These are phyloP conservation scores for Caenorhabditis doughertyi DNA, from an alignment of 2,888 invertebrate species.

Conservation along the genomic window DNA sequence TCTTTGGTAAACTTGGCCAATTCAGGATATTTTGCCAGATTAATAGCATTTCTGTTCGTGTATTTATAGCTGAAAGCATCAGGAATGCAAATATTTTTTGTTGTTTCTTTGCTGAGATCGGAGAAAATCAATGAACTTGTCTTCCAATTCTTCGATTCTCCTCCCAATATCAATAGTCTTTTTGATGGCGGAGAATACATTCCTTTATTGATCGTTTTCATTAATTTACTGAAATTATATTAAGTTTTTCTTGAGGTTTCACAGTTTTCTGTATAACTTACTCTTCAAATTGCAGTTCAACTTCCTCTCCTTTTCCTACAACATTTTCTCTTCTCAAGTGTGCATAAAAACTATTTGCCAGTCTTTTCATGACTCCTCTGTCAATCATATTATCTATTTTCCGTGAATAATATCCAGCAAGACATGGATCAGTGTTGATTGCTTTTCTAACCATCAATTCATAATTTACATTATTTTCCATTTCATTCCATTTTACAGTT, in stretches of 20 bases:
- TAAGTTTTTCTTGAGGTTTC: too few relatives aligned
- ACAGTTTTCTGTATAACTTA: neutral
- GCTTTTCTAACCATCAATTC: neutral
- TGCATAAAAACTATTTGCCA: neutral
- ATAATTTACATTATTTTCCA: neutral
- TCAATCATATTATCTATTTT: neutral
- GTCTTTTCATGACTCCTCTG: neutral
- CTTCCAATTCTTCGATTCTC: neutral
- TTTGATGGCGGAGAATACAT: conserved; percentile 2
- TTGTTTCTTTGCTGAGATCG: neutral
- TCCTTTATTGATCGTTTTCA: neutral
- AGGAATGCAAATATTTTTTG: neutral
- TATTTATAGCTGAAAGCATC: neutral
- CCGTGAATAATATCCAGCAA: conserved; percentile 1
- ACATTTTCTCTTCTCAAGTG: neutral
- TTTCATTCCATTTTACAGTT: neutral
- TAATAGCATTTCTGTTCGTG: neutral
- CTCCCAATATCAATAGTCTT: neutral
- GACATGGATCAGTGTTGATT: conserved; percentile 4
- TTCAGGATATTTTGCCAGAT: neutral
- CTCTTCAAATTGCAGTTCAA: neutral
- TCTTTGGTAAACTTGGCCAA: neutral
- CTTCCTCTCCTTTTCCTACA: neutral
- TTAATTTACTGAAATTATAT: conserved; percentile 4
- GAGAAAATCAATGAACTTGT: neutral